Evolutionary conservation across 2,888 invertebrate species (phyloP), one percentile per base, ranked within the genome.

Genomic region (Calameuta idolon): DNA sequence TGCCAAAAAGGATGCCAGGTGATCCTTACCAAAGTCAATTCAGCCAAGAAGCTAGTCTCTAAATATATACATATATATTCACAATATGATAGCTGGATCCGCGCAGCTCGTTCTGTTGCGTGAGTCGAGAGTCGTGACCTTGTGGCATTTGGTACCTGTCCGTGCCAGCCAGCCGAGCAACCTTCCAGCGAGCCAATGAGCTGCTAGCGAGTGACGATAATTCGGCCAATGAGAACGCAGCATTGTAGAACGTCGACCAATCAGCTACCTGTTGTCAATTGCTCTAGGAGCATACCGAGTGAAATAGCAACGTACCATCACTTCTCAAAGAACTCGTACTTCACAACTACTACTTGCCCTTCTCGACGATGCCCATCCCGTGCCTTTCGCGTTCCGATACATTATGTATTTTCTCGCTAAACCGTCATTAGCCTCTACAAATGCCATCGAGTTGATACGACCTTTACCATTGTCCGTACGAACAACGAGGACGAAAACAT

Each of bases 61-160:
- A 55, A 23, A 23, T 9, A 55, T 1, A 55, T 55, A 55, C 2
- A 55, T 55, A 55, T 55, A 55, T 23, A 55, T 9, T 9, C 23
- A 55, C 23, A 55, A 55, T 55, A 23, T 1, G 9, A 55, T 55
- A 55, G 55, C 55, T 55, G 55, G 23, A 55, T 23, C 23, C 71
- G 71, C 33, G 34, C 30, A 31, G 71, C 71, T n/a, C 11, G 31
- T 34, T 71, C 71, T 71, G 31, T 34, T 71, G 85, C 84, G 82
- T 83, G 83, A 87, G 85, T 88, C 85, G 87, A 89, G 90, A 90
- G 85, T 88, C 85, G 87, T 90, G 90, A 90, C 90, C 90, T 90
- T 90, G 90, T 89, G 89, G 90, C 90, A 90, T 90, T 90, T 90
- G 89, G 90, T 90, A 90, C 90, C 90, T 90, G 90, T 87, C 85